Evolutionary conservation across 2,113 vertebrate genomes (phyloP), one percentile per base, ranked within the genome.

Genomic region (Solenodon paradoxus): DNA sequence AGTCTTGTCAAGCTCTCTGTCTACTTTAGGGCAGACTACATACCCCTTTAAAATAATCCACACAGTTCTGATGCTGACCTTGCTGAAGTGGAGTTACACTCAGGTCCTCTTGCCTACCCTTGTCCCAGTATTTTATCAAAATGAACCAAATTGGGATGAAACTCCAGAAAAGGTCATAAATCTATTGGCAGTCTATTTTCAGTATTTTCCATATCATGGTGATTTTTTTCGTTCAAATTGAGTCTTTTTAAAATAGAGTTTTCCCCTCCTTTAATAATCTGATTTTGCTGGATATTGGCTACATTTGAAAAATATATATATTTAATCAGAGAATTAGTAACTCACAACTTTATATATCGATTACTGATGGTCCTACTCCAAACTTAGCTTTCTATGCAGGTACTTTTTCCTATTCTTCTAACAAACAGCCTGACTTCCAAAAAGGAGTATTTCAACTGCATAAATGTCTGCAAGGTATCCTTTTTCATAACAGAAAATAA

Each of bases 201-300:
- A 98, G 92, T 96, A 96, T 97, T 95, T 92, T 90, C 45, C 61
- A 94, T 83, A 95, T 81, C 57, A 72, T 71, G 83, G 88, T 96
- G 95, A 98, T 97, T 98, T 97, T n/a, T 95, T 98, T 98, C 96
- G 98, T 97, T 97, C 92, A 97, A 89, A 97, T 88, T 89, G 59
- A 88, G 74, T 88, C 90, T 97, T 97, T 98, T 97, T 98, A 97
- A 97, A 94, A 69, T 94, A 97, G 95, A 97, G 88, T 97, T 98
- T 97, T 96, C 98, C 97, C 98, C 94, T 98, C 90, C 95, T 96
- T 92, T 96, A 98, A 94, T 79, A 95, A 97, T 98, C 94, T 98
- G 93, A 93, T 98, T 97, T 97, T 95, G 98, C 96, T 98, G 97
- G 90, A n/a, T n/a, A n/a, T n/a, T n/a, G n/a, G n/a, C n/a, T n/a